Percentiles rank a stretch among this genome's conserved stretches.
phyloP scores from a whole-genome alignment of 2,888 invertebrate genomes.

The Epirrita christyi region DNA sequence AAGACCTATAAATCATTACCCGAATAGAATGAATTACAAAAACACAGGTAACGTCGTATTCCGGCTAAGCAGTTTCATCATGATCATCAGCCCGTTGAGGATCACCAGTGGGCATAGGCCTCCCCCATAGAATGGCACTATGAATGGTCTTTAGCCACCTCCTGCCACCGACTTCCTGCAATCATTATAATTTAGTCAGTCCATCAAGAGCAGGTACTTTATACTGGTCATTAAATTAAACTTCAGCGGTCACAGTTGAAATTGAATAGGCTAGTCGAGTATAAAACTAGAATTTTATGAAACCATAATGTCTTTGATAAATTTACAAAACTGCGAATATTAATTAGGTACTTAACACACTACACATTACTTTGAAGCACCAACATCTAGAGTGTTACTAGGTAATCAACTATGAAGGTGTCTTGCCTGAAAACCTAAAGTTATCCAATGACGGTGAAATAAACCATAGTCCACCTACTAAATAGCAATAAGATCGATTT shows the following conservation, averaged over 20 bases:
- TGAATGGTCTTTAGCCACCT: no score
- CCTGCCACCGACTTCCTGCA: no score
- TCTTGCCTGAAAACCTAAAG: no score
- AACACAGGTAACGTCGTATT: no score
- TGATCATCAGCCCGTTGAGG: no score
- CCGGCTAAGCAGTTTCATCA: background rate
- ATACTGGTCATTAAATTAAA: constrained; percentile 47
- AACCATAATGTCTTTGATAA: constrained; percentile 34
- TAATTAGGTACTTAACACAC: constrained; percentile 14
- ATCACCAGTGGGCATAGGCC: no score
- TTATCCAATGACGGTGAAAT: background rate
- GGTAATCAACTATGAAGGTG: background rate
- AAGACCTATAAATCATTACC: no score
- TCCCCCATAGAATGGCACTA: no score
- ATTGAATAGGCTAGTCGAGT: constrained; percentile 42
- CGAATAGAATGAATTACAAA: background rate
- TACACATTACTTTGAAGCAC: background rate
- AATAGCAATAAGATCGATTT: no score
- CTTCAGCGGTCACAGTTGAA: constrained; percentile 40
- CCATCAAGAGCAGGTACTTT: constrained; percentile 33
- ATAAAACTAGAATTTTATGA: constrained; percentile 31
- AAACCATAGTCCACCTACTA: no score
- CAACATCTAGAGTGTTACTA: no score
- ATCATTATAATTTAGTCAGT: no score
- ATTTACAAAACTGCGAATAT: constrained; percentile 31